Conservation (phyloP, 2,888 invertebrate genomes). For the Unio delphinus region DNA sequence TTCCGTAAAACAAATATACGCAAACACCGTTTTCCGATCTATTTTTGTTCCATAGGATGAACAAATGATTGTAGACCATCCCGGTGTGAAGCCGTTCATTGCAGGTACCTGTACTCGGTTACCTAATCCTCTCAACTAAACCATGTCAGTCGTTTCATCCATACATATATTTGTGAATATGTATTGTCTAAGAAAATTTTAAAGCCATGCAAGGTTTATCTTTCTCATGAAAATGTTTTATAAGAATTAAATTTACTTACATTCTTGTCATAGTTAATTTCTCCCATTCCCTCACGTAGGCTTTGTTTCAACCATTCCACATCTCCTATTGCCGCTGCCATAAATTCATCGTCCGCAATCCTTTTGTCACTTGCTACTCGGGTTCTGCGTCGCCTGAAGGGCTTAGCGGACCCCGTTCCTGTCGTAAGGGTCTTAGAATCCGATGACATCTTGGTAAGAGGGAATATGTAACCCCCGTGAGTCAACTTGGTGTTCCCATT, state of each 20-base stretch:
- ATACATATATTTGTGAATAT: too few species aligned
- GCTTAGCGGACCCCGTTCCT: slow-evolving; percentile 32
- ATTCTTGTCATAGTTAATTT: slow-evolving; percentile 68
- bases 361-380: slow-evolving; percentile 57
- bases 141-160: too few species aligned
- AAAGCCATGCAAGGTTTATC: neutral
- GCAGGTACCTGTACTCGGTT: too few species aligned
- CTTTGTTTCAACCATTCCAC: slow-evolving; percentile 70
- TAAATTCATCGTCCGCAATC: slow-evolving; percentile 70
- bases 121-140: too few species aligned
- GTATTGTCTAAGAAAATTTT: neutral
- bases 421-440: slow-evolving; percentile 21
- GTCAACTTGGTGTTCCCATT: too few species aligned
- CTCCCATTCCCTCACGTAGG: slow-evolving; percentile 57
- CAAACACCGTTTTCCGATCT: too few species aligned
- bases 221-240: neutral
- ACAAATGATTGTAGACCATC: too few species aligned
- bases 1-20: too few species aligned
- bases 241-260: slow-evolving; percentile 46
- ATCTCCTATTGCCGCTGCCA: slow-evolving; percentile 71
- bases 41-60: too few species aligned
- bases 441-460: slow-evolving; percentile 15
- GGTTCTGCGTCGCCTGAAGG: slow-evolving; percentile 46
- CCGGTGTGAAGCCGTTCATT: too few species aligned
- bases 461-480: too few species aligned